Evolutionary conservation across 2,888 invertebrate genomes (phyloP).

Genomic region (Cerastis rubricosa): DNA sequence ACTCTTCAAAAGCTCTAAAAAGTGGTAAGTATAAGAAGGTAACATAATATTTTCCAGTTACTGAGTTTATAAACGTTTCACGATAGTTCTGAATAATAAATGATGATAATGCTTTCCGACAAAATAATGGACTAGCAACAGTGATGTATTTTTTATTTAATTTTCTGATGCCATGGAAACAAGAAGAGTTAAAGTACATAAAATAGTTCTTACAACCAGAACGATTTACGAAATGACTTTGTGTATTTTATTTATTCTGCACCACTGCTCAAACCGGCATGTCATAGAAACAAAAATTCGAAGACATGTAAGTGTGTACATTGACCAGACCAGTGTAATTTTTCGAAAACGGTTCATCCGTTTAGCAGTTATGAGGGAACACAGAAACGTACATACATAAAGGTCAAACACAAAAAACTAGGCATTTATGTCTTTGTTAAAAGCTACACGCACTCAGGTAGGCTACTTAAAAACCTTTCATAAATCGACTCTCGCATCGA

Average conservation of each 20-base stretch:
- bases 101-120: constrained; percentile 16
- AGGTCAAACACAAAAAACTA: background rate
- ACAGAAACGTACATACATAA: no score
- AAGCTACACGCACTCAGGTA: background rate
- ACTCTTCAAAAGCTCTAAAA: background rate
- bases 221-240: no score
- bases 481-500: background rate
- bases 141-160: background rate
- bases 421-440: background rate
- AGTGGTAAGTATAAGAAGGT: constrained; percentile 11
- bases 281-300: no score
- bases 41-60: background rate
- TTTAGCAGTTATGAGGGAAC: no score
- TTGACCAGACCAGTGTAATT: no score
- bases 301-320: no score
- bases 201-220: no score
- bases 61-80: constrained; percentile 15
- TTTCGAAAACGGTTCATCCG: no score
- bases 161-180: background rate
- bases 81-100: constrained; percentile 46
- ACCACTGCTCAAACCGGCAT: no score
- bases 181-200: background rate
- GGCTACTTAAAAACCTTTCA: constrained; percentile 5
- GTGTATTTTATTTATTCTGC: no score
- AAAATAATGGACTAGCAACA: background rate